Base-by-base conservation (phyloP, 2,113 vertebrate species). In the Equus quagga region DNA sequence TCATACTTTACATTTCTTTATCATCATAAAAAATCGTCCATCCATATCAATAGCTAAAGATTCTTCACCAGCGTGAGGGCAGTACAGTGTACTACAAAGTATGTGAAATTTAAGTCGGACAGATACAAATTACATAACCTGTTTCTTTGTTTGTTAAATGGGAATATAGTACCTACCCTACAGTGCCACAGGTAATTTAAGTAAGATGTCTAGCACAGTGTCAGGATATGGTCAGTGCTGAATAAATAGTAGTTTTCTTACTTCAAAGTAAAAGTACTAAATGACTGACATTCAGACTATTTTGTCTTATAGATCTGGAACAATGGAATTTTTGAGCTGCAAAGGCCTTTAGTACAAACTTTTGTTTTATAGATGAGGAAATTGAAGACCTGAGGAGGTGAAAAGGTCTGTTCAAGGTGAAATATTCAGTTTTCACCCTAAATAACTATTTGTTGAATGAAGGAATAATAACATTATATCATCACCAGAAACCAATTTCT, bases 291-390 rank as follows among this genome's bases (percentile, higher is more conserved):
- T 3, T 15, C 28, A 76, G 24, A 41, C 17, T 81, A 8, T 49
- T 65, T 96, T 89, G 56, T 92, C 44, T 86, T 78, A 5, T 88
- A 73, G 54, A 73, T 82, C 56, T 73, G 15, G 10, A 81, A 89
- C 4, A 36, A 75, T 60, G 24, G 31, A 36, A 41, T 26, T 80
- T 95, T 51, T 76, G 36, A 92, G 17, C 8, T 70, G 28, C 4
- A n/a, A 83, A 88, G 41, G 19, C 19, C 26, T 17, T 72, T 24
- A 65, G 15, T n/a, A 49, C 10, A 17, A 92, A 89, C 23, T 89
- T 67, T 89, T 62, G 58, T 84, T 89, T 92, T 70, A 78, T 51
- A 73, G 46, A 36, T 80, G 18, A 95, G 79, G 56, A 95, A 94
- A 83, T 44, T 65, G 64, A 86, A 92, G 56, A 44, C 10, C 36